These are phyloP conservation scores for Rhinolophus ferrumequinum DNA, from an alignment of 2,113 vertebrate species.

Conservation along the genomic window DNA sequence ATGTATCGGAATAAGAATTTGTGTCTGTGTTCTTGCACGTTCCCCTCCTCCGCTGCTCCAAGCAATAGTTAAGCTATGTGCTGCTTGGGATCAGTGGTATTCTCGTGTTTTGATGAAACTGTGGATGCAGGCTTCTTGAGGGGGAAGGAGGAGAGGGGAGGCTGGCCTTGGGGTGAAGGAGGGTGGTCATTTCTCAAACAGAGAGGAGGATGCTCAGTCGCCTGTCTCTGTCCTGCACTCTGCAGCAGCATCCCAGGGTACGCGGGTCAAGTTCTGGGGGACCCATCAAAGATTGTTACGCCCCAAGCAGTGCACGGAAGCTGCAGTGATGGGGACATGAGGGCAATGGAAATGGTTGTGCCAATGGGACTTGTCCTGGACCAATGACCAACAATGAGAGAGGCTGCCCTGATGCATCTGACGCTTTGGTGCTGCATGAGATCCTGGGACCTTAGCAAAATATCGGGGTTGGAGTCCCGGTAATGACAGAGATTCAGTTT, in stretches of 20 bases:
- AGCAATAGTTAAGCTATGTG: neutral
- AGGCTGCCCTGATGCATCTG: neutral
- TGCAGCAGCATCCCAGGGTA: neutral
- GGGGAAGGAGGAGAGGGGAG: neutral
- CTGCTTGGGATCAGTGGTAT: neutral
- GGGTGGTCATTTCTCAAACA: neutral
- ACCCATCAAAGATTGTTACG: neutral
- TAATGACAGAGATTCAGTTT: neutral
- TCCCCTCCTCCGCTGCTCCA: neutral
- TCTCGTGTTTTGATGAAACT: neutral
- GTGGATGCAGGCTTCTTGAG: neutral
- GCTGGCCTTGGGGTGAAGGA: neutral
- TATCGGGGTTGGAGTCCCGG: neutral
- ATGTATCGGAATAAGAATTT: slow-evolving; percentile 42
- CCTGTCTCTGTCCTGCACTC: neutral
- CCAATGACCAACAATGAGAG: neutral
- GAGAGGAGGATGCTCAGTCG: neutral
- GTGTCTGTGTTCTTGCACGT: neutral
- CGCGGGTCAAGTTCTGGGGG: neutral
- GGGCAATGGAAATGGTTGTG: neutral
- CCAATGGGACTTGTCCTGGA: neutral
- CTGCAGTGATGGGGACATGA: neutral
- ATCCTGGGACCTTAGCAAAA: neutral
- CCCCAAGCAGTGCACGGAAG: neutral
- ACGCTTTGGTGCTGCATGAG: neutral